Conservation (phyloP, 2,113 vertebrate species). For the Dendropsophus ebraccatus region DNA sequence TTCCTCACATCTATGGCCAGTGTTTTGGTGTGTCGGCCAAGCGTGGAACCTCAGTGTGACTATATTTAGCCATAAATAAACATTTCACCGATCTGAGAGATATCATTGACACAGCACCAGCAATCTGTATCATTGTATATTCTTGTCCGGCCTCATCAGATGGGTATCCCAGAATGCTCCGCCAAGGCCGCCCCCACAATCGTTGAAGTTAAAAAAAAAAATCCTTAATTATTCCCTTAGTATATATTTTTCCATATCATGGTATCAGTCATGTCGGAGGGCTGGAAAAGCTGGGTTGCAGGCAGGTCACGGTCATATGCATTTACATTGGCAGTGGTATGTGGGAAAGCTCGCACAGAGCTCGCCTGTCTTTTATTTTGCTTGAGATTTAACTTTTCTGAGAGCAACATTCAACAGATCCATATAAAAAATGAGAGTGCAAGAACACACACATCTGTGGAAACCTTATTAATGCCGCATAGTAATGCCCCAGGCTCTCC, state of each 20-base stretch:
- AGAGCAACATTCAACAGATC: constrained; percentile 49
- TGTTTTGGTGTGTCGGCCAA: too few species aligned
- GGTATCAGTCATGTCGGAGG: constrained; percentile 37
- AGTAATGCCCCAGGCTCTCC: constrained; percentile 16
- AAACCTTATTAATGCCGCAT: constrained; percentile 34
- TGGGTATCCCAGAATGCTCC: neutral
- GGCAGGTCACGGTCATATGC: constrained; percentile 44
- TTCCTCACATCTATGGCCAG: neutral
- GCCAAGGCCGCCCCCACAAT: constrained; percentile 37
- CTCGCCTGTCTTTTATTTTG: constrained; percentile 29
- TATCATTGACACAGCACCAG: neutral
- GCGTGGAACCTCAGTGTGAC: too few species aligned
- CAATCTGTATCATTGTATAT: neutral
- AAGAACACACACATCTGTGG: constrained; percentile 47
- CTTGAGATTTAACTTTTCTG: constrained; percentile 41
- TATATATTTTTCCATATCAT: constrained; percentile 37
- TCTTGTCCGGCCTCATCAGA: neutral
- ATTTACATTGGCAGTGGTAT: constrained; percentile 50
- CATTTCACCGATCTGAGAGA: neutral
- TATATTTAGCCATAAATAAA: neutral
- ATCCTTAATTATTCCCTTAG: constrained; percentile 1
- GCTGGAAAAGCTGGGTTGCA: constrained; percentile 40
- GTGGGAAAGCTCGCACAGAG: constrained; percentile 52
- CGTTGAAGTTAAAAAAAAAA: constrained; percentile 1
- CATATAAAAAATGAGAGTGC: constrained; percentile 25